phyloP scores from a whole-genome alignment of 2,113 vertebrate genomes.

The Kryptolebias marmoratus region DNA sequence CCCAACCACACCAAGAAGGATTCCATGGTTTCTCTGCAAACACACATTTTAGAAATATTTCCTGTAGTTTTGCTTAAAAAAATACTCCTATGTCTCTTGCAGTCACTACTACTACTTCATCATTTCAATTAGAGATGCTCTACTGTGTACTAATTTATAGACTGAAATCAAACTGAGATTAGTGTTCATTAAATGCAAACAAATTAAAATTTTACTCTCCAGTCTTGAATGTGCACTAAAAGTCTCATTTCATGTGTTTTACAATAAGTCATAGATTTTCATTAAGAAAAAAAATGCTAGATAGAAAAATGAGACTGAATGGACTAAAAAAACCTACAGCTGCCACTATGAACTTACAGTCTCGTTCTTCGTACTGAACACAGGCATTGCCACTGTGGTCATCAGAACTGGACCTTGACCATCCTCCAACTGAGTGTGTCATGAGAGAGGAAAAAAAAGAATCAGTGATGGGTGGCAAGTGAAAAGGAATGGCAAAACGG shows the following conservation, averaged over 20 bases:
- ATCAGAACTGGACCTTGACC: conserved; percentile 91
- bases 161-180: conserved; percentile 45
- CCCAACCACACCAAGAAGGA: conserved; percentile 96
- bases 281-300: too few relatives aligned
- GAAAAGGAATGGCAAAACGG: conserved; percentile 10
- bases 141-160: conserved; percentile 33
- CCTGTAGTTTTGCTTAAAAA: conserved; percentile 11
- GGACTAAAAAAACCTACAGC: neutral
- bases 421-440: conserved; percentile 85
- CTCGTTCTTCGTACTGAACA: conserved; percentile 98
- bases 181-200: conserved; percentile 20
- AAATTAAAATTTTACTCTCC: neutral
- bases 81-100: conserved; percentile 2
- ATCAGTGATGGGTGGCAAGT: conserved; percentile 34
- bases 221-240: neutral
- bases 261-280: too few relatives aligned
- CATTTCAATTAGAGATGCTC: conserved; percentile 22
- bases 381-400: conserved; percentile 99
- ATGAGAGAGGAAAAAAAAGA: conserved; percentile 59
- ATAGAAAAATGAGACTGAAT: too few relatives aligned
- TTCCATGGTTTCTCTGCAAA: conserved; percentile 90
- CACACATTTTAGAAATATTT: conserved; percentile 24
- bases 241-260: neutral
- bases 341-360: conserved; percentile 86
- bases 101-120: neutral